Conservation (phyloP, 2,797 vertebrate genomes). For the Paratrypauchen microcephalus region DNA sequence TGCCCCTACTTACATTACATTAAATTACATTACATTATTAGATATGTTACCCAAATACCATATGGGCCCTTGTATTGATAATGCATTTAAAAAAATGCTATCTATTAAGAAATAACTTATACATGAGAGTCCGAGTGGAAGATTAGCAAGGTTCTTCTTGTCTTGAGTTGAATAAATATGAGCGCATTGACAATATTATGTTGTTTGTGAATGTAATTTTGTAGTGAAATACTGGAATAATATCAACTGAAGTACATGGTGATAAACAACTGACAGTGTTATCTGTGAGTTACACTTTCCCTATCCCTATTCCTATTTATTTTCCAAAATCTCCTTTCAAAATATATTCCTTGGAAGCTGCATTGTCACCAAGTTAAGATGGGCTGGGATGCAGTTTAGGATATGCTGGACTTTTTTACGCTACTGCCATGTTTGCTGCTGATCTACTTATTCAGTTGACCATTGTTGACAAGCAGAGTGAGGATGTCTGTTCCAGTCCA, state of each 20-base stretch:
- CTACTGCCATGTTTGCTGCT: slow-evolving; percentile 56
- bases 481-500: too few species aligned
- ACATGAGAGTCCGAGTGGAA: too few species aligned
- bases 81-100: neutral
- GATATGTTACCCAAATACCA: neutral
- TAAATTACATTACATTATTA: too few species aligned
- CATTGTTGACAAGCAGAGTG: too few species aligned
- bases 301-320: too few species aligned
- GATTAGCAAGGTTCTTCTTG: too few species aligned
- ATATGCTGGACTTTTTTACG: slow-evolving; percentile 50
- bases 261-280: neutral
- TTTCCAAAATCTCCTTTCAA: too few species aligned
- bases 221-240: slow-evolving; percentile 1
- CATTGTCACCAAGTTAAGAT: slow-evolving; percentile 42
- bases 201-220: neutral
- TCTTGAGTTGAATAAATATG: too few species aligned
- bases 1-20: neutral
- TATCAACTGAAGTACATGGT: neutral
- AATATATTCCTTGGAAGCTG: too few species aligned
- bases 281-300: slow-evolving; percentile 23
- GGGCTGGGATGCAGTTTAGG: slow-evolving; percentile 54
- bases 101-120: too few species aligned
- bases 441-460: too few species aligned
- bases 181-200: too few species aligned
- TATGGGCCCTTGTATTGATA: neutral